Evolutionary conservation across 2,888 invertebrate genomes (phyloP), one percentile per base, ranked within the genome.

Genomic region (Platycheirus rosarum): DNA sequence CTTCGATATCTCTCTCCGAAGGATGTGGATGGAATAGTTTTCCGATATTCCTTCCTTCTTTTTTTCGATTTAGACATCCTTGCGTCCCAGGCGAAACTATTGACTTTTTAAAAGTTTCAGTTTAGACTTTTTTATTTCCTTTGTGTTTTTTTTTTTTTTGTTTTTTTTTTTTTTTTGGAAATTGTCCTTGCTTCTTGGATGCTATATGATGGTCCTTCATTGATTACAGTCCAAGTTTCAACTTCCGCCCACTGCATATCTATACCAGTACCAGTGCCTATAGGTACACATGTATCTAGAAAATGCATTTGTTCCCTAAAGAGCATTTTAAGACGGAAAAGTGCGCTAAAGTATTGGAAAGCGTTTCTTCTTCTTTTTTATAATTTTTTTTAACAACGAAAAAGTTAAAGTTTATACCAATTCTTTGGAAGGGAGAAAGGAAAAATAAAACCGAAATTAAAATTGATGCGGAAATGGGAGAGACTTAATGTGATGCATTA

Each of bases 401-500:
- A 71, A 71, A 71, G 62, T 76, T 71, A 48, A 76, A 82, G 71
- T 76, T 76, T 76, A 32, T 70, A 44, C n/a, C 37, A 23, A 9
- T 23, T 29, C 16, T 23, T 44, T 32, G 60, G 55, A 55, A 29
- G 73, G 57, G 55, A 44, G 60, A 51, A 7, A 42, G 13, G 32
- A 46, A 35, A 13, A 63, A 32, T 16, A 8, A 40, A 35, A 35
- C 13, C 44, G 23, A 40, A 29, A 48, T 46, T 60, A 40, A 55
- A 66, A 48, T 63, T 48, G 82, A 71, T 70, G 51, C 40, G n/a
- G 35, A 44, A 8, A 1, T 23, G 62, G 11, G n/a, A 55, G 62
- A 16, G 57, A 69, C 63, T 82, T 82, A 77, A 82, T 82, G 82
- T 82, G 77, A 82, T 82, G 73, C 84, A 84, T 84, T 84, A 84